Evolutionary conservation across 2,888 invertebrate genomes (phyloP).

Genomic region (Tipula confusa): DNA sequence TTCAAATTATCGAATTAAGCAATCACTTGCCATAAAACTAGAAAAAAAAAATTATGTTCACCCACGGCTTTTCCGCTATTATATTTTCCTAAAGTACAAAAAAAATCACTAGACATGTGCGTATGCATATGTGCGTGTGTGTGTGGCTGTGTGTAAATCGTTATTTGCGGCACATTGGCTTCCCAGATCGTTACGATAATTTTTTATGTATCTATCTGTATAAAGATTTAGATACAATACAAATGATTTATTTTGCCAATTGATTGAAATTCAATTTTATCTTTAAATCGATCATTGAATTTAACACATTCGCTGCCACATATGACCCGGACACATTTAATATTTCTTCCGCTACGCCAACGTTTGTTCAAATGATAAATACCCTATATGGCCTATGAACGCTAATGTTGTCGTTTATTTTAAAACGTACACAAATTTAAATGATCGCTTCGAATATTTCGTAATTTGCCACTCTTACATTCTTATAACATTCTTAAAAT

Average conservation of each 20-base stretch:
- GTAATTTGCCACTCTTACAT: too few species aligned
- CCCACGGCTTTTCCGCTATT: constrained; percentile 3
- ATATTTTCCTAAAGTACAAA: neutral
- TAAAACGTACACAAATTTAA: too few species aligned
- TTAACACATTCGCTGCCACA: neutral
- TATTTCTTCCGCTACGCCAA: too few species aligned
- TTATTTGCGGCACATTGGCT: neutral
- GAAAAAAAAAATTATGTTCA: neutral
- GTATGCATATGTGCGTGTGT: neutral
- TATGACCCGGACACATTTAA: too few species aligned
- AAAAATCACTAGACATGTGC: neutral
- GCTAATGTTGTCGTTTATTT: too few species aligned
- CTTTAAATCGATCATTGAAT: neutral
- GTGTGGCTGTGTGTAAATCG: neutral
- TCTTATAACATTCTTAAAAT: too few species aligned
- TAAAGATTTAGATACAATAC: neutral
- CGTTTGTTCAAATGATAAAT: too few species aligned
- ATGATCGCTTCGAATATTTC: too few species aligned
- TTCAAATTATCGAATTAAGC: neutral
- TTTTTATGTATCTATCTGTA: neutral
- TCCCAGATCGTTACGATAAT: neutral
- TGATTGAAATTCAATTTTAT: neutral
- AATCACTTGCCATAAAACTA: neutral
- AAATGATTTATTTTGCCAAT: neutral
- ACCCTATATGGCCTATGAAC: too few species aligned